These are phyloP conservation scores for Axinella damicornis DNA, from an alignment of 37 sponge, comb jelly and placozoan species.

Conservation along the genomic window DNA sequence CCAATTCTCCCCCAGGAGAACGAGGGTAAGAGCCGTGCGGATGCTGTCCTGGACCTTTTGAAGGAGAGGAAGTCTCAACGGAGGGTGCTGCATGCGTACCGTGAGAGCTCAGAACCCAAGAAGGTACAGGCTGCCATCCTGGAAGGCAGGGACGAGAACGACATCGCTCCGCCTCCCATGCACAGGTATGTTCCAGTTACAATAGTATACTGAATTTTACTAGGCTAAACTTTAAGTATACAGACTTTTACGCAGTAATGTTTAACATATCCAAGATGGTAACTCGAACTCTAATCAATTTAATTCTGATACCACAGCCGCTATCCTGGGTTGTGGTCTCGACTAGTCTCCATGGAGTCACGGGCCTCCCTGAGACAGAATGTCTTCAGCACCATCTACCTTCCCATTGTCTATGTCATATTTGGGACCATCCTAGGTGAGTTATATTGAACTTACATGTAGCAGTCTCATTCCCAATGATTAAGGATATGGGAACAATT, in stretches of 20 bases:
- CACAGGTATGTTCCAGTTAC: background rate
- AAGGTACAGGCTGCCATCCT: conserved; percentile 45
- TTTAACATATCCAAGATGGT: too few relatives aligned
- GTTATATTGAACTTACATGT: too few relatives aligned
- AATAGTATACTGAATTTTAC: too few relatives aligned
- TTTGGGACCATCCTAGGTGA: conserved; percentile 77
- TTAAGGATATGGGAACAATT: too few relatives aligned
- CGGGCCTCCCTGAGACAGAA: conserved; percentile 77
- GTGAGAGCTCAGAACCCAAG: conserved; percentile 48
- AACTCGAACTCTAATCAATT: too few relatives aligned
- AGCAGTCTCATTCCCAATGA: too few relatives aligned
- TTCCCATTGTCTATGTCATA: conserved; percentile 76
- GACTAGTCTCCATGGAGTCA: conserved; percentile 74
- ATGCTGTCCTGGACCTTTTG: conserved; percentile 66
- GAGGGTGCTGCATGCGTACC: conserved; percentile 58
- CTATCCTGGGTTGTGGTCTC: conserved; percentile 76
- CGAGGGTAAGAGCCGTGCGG: conserved; percentile 22
- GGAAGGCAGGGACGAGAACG: background rate
- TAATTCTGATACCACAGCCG: conserved; percentile 33
- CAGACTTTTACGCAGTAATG: too few relatives aligned
- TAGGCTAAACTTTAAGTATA: too few relatives aligned
- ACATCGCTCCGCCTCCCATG: conserved; percentile 8
- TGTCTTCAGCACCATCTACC: conserved; percentile 67
- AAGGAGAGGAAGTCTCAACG: conserved; percentile 61
- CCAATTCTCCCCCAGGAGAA: background rate